Evolutionary conservation across 2,113 vertebrate genomes (phyloP).

Genomic region (Mormoops blainvillei): DNA sequence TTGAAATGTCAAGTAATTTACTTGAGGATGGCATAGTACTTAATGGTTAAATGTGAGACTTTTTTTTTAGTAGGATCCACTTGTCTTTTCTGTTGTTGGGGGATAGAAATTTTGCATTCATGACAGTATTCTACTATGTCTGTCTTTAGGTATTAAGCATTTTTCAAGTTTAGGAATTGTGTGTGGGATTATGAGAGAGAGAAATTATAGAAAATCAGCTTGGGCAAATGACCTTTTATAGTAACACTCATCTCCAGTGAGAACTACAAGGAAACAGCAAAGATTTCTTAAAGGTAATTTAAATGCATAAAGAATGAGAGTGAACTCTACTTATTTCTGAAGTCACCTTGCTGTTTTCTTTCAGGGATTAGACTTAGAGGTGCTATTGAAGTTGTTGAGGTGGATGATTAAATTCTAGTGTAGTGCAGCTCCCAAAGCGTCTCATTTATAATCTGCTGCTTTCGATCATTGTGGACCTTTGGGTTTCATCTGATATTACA

Average conservation of each 20-base stretch:
- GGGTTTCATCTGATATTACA: slow-evolving; percentile 2
- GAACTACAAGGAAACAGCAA: neutral
- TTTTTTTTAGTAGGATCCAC: neutral
- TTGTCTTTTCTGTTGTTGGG: neutral
- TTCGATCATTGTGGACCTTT: neutral
- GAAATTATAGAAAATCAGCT: slow-evolving; percentile 23
- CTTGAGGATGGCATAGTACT: neutral
- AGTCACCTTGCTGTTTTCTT: neutral
- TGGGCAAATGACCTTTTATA: slow-evolving; percentile 11
- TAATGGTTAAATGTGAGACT: slow-evolving; percentile 2
- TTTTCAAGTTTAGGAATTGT: slow-evolving; percentile 16
- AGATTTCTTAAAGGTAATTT: slow-evolving; percentile 33
- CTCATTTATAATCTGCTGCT: neutral
- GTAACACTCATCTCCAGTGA: neutral
- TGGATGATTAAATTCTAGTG: neutral
- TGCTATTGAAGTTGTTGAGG: neutral
- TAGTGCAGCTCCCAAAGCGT: neutral
- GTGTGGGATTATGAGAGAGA: neutral
- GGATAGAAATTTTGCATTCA: neutral
- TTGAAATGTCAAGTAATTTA: slow-evolving; percentile 29
- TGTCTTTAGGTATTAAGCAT: neutral
- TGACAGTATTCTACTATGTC: neutral
- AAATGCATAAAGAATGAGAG: neutral
- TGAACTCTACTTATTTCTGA: neutral
- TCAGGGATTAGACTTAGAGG: neutral